Conservation (phyloP, 1,140 invertebrate species). For the Nephotettix cincticeps region DNA sequence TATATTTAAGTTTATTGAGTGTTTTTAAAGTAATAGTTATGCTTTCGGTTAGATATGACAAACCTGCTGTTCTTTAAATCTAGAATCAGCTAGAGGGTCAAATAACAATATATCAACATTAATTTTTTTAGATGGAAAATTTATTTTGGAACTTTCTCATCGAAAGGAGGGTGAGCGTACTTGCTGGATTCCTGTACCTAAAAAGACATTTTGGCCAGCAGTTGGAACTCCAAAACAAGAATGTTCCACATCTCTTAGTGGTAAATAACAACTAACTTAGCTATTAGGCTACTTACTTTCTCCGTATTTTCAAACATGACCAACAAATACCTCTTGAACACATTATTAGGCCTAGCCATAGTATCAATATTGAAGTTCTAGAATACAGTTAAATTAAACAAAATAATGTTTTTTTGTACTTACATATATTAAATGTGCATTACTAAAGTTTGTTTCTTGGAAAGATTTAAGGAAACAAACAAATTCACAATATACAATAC, state of each 20-base stretch:
- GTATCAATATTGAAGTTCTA: no score
- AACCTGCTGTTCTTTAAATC: neutral
- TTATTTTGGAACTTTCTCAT: conserved; percentile 81
- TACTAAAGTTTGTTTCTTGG: no score
- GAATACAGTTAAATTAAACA: no score
- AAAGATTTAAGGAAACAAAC: no score
- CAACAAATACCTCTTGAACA: no score
- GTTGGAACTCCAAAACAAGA: conserved; percentile 62
- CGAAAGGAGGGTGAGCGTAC: conserved; percentile 75
- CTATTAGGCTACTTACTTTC: no score
- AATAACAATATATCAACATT: neutral
- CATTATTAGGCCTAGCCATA: no score
- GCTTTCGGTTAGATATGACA: neutral
- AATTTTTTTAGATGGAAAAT: conserved; percentile 67
- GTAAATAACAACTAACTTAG: conserved; percentile 49
- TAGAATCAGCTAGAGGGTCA: neutral
- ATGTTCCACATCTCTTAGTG: conserved; percentile 62
- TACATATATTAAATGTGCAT: no score
- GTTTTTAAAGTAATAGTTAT: neutral
- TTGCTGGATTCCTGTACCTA: conserved; percentile 82
- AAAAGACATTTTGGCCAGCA: conserved; percentile 82
- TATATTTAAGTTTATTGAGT: neutral
- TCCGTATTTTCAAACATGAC: no score
- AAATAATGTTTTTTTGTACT: no score
- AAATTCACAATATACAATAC: no score